Percentiles rank a stretch among this genome's conserved stretches.
These are phyloP conservation scores for Rhynchomys soricoides DNA, from an alignment of 2,113 vertebrate species.

Conservation along the genomic window DNA sequence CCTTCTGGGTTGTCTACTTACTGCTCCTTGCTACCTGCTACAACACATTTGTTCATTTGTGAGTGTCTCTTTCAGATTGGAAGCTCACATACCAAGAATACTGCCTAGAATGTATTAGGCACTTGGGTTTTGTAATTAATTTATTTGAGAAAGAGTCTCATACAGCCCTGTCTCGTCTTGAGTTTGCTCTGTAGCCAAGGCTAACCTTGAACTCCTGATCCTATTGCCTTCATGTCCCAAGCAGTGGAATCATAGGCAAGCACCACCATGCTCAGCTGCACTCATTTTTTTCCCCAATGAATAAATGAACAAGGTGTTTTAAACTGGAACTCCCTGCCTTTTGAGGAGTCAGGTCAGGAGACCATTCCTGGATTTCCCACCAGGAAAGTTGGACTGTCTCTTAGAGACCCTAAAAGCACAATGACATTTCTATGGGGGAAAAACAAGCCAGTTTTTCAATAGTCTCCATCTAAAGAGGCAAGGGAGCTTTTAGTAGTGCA, in stretches of 20 bases:
- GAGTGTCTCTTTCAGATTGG: background rate
- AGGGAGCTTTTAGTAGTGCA: background rate
- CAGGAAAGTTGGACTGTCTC: background rate
- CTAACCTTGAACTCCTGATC: background rate
- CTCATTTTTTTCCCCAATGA: background rate
- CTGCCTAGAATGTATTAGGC: background rate
- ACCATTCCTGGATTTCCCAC: background rate
- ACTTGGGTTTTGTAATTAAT: background rate
- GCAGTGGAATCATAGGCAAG: too few relatives aligned
- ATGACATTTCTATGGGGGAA: background rate
- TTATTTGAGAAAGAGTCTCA: background rate
- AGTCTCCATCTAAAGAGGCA: background rate
- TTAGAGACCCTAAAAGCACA: background rate
- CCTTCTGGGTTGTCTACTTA: background rate
- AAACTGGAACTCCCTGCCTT: background rate
- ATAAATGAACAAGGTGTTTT: background rate
- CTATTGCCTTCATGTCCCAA: background rate
- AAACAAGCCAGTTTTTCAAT: background rate
- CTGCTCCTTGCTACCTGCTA: background rate
- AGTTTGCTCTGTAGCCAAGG: background rate
- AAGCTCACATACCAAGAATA: background rate
- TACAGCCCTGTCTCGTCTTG: background rate
- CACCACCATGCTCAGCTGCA: too few relatives aligned
- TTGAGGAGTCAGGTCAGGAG: background rate
- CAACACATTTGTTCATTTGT: background rate